phyloP scores from a whole-genome alignment of 2,113 vertebrate genomes.

The Gymnorhina tibicen region DNA sequence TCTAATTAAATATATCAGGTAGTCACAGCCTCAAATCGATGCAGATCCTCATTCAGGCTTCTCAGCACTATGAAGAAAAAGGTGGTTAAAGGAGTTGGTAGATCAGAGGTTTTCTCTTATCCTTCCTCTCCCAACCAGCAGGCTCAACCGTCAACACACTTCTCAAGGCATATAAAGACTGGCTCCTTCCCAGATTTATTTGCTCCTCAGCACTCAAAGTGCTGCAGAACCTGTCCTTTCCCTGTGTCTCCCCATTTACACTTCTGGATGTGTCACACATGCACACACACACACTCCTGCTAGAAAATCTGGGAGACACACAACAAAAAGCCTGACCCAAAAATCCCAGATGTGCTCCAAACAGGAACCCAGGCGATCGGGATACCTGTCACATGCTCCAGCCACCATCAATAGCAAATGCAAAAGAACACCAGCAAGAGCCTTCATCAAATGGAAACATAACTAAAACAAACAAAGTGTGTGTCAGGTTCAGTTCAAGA shows the following conservation, averaged over 20 bases:
- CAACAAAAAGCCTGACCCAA: not conserved
- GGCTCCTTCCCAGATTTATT: conserved; percentile 3
- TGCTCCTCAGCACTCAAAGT: not conserved
- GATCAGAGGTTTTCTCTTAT: not conserved
- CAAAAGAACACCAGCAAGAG: not conserved
- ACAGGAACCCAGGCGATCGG: rapidly evolving
- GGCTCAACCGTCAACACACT: not conserved
- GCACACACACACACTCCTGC: not conserved
- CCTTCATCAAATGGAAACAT: not conserved
- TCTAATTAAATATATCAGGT: not conserved
- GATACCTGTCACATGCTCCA: not conserved
- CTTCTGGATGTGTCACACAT: not conserved
- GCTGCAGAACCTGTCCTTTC: not conserved
- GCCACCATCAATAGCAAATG: not conserved
- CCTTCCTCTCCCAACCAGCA: not conserved
- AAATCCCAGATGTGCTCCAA: not conserved
- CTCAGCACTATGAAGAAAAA: not conserved
- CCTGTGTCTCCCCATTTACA: not conserved
- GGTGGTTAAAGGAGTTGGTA: not conserved
- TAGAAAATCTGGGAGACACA: not conserved
- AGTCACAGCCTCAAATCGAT: not conserved
- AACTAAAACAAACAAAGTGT: conserved; percentile 23
- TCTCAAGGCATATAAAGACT: not conserved
- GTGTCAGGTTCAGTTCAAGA: not conserved
- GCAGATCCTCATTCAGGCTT: not conserved